Conservation (phyloP, 1,140 invertebrate genomes). For the Solen grandis region DNA sequence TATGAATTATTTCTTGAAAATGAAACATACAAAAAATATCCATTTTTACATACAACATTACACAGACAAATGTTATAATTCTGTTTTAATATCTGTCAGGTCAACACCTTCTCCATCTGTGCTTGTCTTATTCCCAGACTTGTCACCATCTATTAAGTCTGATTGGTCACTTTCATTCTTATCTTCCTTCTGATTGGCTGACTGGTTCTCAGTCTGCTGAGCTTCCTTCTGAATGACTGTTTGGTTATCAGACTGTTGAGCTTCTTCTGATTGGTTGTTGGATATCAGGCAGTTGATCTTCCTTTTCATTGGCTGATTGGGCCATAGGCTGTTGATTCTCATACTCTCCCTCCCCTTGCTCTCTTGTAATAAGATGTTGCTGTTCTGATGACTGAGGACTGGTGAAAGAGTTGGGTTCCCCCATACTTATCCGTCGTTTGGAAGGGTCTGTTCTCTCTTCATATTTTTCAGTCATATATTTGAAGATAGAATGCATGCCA, state of each 20-base stretch:
- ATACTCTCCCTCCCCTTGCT: slow-evolving; percentile 9
- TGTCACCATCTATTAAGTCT: background rate
- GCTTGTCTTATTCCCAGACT: background rate
- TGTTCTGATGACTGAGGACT: background rate
- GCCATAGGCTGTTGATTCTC: background rate
- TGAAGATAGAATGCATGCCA: slow-evolving; percentile 57
- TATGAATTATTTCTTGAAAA: too few species aligned
- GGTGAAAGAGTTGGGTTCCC: background rate
- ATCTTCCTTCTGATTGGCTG: slow-evolving; percentile 21
- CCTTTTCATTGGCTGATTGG: background rate
- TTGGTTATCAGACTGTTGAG: background rate
- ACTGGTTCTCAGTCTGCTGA: background rate
- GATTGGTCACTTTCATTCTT: background rate
- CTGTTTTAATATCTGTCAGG: too few species aligned
- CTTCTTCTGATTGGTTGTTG: too few species aligned
- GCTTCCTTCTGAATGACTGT: background rate
- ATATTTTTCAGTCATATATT: slow-evolving; percentile 50
- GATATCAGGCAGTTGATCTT: too few species aligned
- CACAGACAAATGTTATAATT: too few species aligned
- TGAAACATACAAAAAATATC: too few species aligned
- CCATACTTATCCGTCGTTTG: background rate
- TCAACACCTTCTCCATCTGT: slow-evolving; percentile 1
- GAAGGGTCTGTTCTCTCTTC: slow-evolving; percentile 23
- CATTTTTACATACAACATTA: too few species aligned
- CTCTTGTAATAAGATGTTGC: background rate